Percentiles rank a stretch among this genome's conserved stretches.
phyloP scores from a whole-genome alignment of 1,140 invertebrate species.

The Trichoplusia ni region DNA sequence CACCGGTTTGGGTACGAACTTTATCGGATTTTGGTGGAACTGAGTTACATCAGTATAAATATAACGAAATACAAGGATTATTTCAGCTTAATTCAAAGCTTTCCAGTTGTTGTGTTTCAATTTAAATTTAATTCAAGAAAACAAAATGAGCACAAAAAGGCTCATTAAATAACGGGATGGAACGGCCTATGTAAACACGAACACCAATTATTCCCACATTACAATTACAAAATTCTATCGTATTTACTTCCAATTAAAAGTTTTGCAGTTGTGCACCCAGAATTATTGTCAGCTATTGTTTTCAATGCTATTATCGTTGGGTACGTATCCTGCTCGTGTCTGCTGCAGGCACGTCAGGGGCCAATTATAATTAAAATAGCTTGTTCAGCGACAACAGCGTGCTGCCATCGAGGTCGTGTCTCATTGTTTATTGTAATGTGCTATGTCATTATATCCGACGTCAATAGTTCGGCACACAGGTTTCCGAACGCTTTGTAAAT shows the following conservation, averaged over 20 bases:
- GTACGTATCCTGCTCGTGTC: slow-evolving; percentile 32
- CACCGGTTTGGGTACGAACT: too few relatives aligned
- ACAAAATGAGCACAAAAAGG: not conserved
- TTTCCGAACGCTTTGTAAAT: not conserved
- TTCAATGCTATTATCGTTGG: slow-evolving; percentile 26
- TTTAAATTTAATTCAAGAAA: not conserved
- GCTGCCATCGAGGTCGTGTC: slow-evolving; percentile 33
- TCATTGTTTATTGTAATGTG: slow-evolving; percentile 46
- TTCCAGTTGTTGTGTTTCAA: too few relatives aligned
- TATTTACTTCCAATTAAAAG: slow-evolving; percentile 22
- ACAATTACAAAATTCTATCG: slow-evolving; percentile 15
- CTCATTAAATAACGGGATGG: not conserved
- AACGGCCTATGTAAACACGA: not conserved
- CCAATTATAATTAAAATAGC: slow-evolving; percentile 45
- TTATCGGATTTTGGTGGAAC: too few relatives aligned
- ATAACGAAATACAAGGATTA: too few relatives aligned
- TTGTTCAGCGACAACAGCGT: slow-evolving; percentile 37
- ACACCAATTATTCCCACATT: slow-evolving; percentile 8
- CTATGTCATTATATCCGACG: slow-evolving; percentile 28
- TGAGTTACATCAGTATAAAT: too few relatives aligned
- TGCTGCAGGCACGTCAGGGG: slow-evolving; percentile 38
- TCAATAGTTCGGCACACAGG: slow-evolving; percentile 5
- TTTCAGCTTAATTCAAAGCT: too few relatives aligned
- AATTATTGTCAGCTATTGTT: slow-evolving; percentile 26
- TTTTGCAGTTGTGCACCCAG: not conserved